phyloP scores from a whole-genome alignment of 2,113 vertebrate species.

The Ceyx melanurus region DNA sequence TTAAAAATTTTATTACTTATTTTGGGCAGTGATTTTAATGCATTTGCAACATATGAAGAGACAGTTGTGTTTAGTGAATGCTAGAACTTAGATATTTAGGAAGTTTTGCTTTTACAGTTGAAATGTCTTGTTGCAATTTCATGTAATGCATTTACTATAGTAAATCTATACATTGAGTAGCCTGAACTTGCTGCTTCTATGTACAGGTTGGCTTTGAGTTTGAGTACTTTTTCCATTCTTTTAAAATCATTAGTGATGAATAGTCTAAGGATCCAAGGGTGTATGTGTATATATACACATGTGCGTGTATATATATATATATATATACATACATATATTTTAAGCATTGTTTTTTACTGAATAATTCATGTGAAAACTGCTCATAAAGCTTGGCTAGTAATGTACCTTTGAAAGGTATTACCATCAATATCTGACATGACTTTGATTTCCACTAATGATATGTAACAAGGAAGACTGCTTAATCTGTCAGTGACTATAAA shows the following conservation, averaged over 20 bases:
- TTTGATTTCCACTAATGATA: constrained; percentile 62
- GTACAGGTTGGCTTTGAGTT: background rate
- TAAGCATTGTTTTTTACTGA: constrained; percentile 35
- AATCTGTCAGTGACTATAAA: constrained; percentile 23
- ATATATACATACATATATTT: constrained; percentile 37
- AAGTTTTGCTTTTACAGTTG: constrained; percentile 12
- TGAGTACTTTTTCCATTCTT: background rate
- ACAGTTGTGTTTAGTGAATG: background rate
- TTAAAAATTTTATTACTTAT: constrained; percentile 56
- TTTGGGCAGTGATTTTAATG: constrained; percentile 49
- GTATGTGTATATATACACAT: background rate
- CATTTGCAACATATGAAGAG: constrained; percentile 4
- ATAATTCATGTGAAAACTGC: constrained; percentile 62
- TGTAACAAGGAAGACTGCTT: constrained; percentile 53
- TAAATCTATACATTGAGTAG: constrained; percentile 1
- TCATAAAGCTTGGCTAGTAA: constrained; percentile 54
- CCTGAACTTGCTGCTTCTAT: background rate
- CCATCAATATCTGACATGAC: constrained; percentile 60
- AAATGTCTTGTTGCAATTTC: background rate
- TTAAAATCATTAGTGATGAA: constrained; percentile 16
- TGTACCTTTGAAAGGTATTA: constrained; percentile 64
- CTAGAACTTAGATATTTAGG: background rate
- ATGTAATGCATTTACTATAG: background rate
- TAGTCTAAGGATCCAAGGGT: background rate
- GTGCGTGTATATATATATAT: background rate